Evolutionary conservation across 2,888 invertebrate genomes (phyloP), one percentile per base, ranked within the genome.

Genomic region (Pharmacophagus antenor): DNA sequence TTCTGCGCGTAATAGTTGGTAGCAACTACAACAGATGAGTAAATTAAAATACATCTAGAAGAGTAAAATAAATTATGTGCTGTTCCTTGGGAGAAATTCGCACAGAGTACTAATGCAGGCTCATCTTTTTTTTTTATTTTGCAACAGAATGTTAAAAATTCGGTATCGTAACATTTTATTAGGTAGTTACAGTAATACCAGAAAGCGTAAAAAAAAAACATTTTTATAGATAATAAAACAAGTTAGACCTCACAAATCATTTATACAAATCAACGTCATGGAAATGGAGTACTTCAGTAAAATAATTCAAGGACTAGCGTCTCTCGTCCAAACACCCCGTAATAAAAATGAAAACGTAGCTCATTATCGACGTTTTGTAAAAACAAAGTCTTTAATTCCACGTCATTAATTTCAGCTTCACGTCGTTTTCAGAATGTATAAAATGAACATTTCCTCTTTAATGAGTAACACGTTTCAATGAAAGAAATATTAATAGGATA

Each of bases 321-420:
- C 6, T 27, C 27, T 27, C 18, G 42, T 42, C 1, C 0, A n/a
- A 42, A 8, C 7, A 42, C 12, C 12, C 18, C 8, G 42, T 42
- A 8, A 42, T 15, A 31, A 37, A 37, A 44, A 17, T 17, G 7
- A 44, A 44, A 44, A 44, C 44, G 44, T 18, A 5, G 20, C 44
- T 44, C 44, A 44, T 44, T 44, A 44, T 18, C 10, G 18, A 3
- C 20, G 10, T 44, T 44, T 18, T 44, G 44, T 44, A 17, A 20
- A 44, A 44, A 44, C 44, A 44, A 44, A 44, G 44, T n/a, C 8
- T 44, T 20, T 44, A 44, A 44, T 44, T 44, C 44, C 44, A 18
- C 7, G 44, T 44, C 44, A 6, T 44, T 44, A 44, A 44, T 44
- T 44, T 44, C 18, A 44, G 20, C 10, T 44, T 20, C 44, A 17